Evolutionary conservation across 2,888 invertebrate species (phyloP).

Genomic region (Pammene aurita): DNA sequence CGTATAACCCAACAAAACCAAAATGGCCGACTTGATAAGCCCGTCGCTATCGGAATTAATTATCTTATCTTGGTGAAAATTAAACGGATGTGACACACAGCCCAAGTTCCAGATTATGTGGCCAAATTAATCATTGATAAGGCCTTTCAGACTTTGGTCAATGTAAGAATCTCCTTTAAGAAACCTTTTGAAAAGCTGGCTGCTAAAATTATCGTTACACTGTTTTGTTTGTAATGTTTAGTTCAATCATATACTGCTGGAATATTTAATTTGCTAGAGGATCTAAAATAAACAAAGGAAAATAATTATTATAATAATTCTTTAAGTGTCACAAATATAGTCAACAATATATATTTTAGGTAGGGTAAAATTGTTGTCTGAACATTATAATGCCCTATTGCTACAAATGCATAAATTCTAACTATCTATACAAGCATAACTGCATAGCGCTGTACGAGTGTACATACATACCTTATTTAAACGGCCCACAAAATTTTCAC

Average conservation of each 20-base stretch:
- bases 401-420: too few species aligned
- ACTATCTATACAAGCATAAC: too few species aligned
- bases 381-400: too few species aligned
- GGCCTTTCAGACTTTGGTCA: slow-evolving; percentile 36
- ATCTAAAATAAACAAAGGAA: too few species aligned
- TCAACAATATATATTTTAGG: too few species aligned
- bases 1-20: slow-evolving; percentile 50
- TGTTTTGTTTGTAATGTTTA: too few species aligned
- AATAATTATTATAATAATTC: too few species aligned
- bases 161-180: neutral
- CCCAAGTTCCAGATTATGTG: slow-evolving; percentile 63
- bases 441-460: too few species aligned
- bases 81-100: slow-evolving; percentile 65
- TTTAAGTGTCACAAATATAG: too few species aligned
- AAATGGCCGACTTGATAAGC: slow-evolving; percentile 55
- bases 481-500: slow-evolving; percentile 2
- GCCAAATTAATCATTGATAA: slow-evolving; percentile 73
- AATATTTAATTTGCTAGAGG: too few species aligned
- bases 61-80: slow-evolving; percentile 75
- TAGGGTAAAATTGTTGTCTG: too few species aligned
- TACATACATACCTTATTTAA: neutral
- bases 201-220: neutral
- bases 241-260: too few species aligned
- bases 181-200: neutral
- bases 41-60: slow-evolving; percentile 59